Evolutionary conservation across 1,140 invertebrate species (phyloP), one percentile per base, ranked within the genome.

Genomic region (Drosophila ironensis): DNA sequence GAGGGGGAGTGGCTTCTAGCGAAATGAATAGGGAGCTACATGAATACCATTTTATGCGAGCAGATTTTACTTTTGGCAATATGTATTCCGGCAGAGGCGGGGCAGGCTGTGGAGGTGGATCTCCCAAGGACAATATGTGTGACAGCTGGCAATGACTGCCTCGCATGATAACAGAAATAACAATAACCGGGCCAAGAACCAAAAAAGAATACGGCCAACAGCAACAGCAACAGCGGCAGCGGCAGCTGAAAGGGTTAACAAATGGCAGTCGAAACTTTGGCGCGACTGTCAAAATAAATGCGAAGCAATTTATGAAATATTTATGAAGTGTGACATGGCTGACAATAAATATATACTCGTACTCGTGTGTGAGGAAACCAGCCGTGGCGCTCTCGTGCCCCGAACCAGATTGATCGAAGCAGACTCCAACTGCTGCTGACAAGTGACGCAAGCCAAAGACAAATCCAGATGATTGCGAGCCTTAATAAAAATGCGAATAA

Each of bases 291-390:
- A 75, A 70, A 75, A 54, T 35, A 84, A 74, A 84, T 82, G 78
- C 60, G 74, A 86, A 86, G 71, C 71, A 80, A 86, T 86, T 86
- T 80, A 59, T 86, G 53, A 86, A 72, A 80, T 86, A 86, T 86
- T 80, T 86, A 84, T 84, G 63, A 72, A 84, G 66, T 74, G 77
- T 76, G 54, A 82, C 72, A 72, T 52, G 61, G 40, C 60, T 72
- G 74, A 67, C 73, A 84, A 84, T 86, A 78, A 80, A 78, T 61
- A 77, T 59, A 76, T 28, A 57, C 67, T 35, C 44, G 24, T 22
- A 60, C 16, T 20, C 4, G 25, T 24, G 57, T 37, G 2, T 11
- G 33, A 16, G 14, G 0, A 25, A 28, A 30, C 14, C n/a, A 24
- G 22, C 5, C 5, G 27, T 4, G 1, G 3, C 3, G 8, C n/a